Base-by-base conservation (phyloP, 2,888 invertebrate species). In the Spatulosminthurus flaviceps region DNA sequence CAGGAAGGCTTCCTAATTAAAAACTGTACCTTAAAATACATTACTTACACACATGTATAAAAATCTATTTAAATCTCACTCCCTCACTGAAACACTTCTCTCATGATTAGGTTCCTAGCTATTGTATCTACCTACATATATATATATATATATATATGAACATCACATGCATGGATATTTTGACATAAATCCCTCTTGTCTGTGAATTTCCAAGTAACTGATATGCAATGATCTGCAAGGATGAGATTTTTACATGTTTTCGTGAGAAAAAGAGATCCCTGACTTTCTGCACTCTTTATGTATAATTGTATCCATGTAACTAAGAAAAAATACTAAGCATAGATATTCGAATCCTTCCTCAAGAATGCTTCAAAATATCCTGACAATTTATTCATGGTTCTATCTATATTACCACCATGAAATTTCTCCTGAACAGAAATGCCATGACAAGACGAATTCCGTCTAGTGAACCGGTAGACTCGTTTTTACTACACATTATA, bases 341-440 rank as follows among this genome's bases (percentile, higher is more conserved):
- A 24, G 22, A 64, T 24, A 26, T 22, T 2, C 1, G 21, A 42
- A 72, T 11, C n/a, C 28, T 29, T 34, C 34, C 24, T 34, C 61
- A n/a, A 21, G 66, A 7, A 75, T n/a, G n/a, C n/a, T n/a, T n/a
- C n/a, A 71, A n/a, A 29, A 42, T 22, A 24, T 43, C 22, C 13
- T 75, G 64, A 19, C 60, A 66, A 26, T 75, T 75, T 75, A 75
- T 41, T 75, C 75, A 28, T 75, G 66, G 66, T 60, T 61, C n/a
- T 66, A 29, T 66, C 66, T n/a, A n/a, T 61, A 28, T 75, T 41
- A 75, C 66, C 34, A 75, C 75, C 75, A 41, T 75, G 75, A 75
- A 75, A 75, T 75, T 24, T 29, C 24, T 29, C 22, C 29, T 75
- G 74, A 74, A 26, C 72, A 41, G 28, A 60, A 60, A 74, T 1